Evolutionary conservation across 2,888 invertebrate species (phyloP).

Genomic region (Dromius quadrimaculatus): DNA sequence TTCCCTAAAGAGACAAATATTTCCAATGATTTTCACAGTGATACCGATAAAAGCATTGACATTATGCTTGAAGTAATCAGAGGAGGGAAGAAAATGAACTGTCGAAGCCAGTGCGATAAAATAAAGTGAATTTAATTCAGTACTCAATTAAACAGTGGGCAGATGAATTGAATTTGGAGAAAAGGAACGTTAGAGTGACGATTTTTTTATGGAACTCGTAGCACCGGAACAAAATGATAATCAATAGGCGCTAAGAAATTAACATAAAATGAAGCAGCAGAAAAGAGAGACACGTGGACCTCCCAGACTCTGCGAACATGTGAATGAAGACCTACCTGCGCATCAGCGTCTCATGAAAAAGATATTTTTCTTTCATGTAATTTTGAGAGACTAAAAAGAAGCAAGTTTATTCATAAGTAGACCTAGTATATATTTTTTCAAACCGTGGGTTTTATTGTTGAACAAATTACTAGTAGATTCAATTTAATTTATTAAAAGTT

Average conservation of each 20-base stretch:
- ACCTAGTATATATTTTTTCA: too few relatives aligned
- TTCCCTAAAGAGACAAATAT: too few relatives aligned
- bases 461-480: too few relatives aligned
- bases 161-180: conserved; percentile 21
- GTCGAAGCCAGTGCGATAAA: conserved; percentile 29
- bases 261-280: conserved; percentile 27
- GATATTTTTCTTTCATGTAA: too few relatives aligned
- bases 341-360: background rate
- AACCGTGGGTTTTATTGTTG: too few relatives aligned
- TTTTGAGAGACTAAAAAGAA: too few relatives aligned
- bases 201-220: conserved; percentile 4
- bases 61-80: too few relatives aligned
- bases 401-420: too few relatives aligned
- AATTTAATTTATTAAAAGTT: too few relatives aligned
- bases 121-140: conserved; percentile 32
- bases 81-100: conserved; percentile 22
- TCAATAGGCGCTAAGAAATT: conserved; percentile 32
- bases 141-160: conserved; percentile 15
- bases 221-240: conserved; percentile 39
- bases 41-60: too few relatives aligned
- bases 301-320: conserved; percentile 13
- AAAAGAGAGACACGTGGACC: conserved; percentile 16
- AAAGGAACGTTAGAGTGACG: conserved; percentile 26
- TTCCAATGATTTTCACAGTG: too few relatives aligned
- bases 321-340: background rate